These are phyloP conservation scores for Anthopleura sola DNA, from an alignment of 64 coral and sea anemone species.

Conservation along the genomic window DNA sequence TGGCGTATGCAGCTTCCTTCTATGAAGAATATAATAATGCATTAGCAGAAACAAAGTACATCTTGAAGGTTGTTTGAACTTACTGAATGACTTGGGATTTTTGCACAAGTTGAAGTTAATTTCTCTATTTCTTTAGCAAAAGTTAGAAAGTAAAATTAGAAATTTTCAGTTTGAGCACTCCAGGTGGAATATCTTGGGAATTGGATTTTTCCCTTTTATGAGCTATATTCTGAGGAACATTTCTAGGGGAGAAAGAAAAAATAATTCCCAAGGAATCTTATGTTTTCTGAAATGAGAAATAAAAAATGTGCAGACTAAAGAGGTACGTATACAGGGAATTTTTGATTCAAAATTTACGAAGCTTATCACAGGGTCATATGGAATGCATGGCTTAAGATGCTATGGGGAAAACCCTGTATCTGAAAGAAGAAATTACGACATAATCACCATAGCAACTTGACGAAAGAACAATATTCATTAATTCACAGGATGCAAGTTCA, in stretches of 20 bases:
- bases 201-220: too few species aligned
- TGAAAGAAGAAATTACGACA: not conserved
- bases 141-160: too few species aligned
- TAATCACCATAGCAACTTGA: not conserved
- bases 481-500: too few species aligned
- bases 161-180: too few species aligned
- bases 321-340: too few species aligned
- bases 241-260: too few species aligned
- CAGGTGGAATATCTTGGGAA: too few species aligned
- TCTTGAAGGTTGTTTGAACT: not conserved
- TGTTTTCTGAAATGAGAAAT: not conserved
- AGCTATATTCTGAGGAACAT: too few species aligned
- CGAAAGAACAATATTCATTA: not conserved
- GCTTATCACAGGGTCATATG: not conserved
- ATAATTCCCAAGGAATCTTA: too few species aligned
- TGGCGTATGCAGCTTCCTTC: constrained; percentile 25
- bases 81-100: not conserved
- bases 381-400: not conserved
- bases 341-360: not conserved
- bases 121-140: too few species aligned
- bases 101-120: too few species aligned
- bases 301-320: too few species aligned
- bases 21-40: not conserved
- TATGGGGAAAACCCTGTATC: not conserved
- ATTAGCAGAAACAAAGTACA: not conserved